A percentile compares a stretch with the other conserved stretches of the same genome.
phyloP scores from a whole-genome alignment of 2,888 invertebrate genomes.

The Tachina lurida region DNA sequence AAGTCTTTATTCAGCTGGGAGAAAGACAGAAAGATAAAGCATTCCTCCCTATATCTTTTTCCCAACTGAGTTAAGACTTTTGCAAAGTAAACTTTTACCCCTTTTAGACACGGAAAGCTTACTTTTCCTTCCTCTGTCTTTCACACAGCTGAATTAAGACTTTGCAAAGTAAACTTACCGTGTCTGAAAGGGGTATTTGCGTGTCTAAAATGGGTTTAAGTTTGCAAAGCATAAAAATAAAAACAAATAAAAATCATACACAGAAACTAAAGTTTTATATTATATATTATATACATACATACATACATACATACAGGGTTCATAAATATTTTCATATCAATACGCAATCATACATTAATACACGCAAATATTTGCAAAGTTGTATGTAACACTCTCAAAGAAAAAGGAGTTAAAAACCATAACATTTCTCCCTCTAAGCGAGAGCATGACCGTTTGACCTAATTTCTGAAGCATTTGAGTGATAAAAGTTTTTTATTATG shows the following conservation, averaged over 20 bases:
- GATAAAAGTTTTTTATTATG: slow-evolving; percentile 77
- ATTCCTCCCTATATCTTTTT: too few species aligned
- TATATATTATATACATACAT: background rate
- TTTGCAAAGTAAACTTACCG: too few species aligned
- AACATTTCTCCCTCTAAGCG: slow-evolving; percentile 71
- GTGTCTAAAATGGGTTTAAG: background rate
- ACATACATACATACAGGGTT: background rate
- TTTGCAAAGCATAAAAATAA: slow-evolving; percentile 53
- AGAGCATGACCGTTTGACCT: slow-evolving; percentile 82
- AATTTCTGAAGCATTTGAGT: slow-evolving; percentile 77
- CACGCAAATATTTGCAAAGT: background rate
- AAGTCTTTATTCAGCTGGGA: too few species aligned
- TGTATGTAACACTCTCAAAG: slow-evolving; percentile 56
- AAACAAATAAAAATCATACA: slow-evolving; percentile 31
- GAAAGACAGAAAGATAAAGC: too few species aligned
- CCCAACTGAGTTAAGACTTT: too few species aligned
- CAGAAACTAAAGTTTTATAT: slow-evolving; percentile 6
- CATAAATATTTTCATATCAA: too few species aligned
- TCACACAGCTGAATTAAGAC: too few species aligned
- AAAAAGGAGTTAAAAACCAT: slow-evolving; percentile 66
- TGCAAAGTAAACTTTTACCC: too few species aligned
- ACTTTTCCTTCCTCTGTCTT: too few species aligned
- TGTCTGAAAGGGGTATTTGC: too few species aligned
- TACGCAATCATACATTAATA: background rate
- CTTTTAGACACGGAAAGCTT: too few species aligned